Evolutionary conservation across 2,888 invertebrate genomes (phyloP).

Genomic region (Amorpha juglandis): DNA sequence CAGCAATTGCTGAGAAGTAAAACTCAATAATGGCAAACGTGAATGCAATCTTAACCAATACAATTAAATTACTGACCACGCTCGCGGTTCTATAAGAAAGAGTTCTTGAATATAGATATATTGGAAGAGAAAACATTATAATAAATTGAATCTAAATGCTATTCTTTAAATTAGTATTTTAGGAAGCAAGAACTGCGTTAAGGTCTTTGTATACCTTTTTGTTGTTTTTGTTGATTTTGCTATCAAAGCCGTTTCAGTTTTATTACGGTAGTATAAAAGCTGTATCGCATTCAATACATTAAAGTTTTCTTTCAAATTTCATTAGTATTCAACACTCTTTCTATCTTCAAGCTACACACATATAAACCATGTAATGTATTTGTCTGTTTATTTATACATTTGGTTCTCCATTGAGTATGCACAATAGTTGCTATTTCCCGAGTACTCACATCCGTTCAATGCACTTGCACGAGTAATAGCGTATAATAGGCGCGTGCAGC

Average conservation of each 20-base stretch:
- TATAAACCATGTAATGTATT: not conserved
- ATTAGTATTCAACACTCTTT: too few relatives aligned
- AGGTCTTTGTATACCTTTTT: too few relatives aligned
- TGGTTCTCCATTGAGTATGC: slow-evolving; percentile 8
- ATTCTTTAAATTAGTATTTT: too few relatives aligned
- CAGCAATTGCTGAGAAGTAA: not conserved
- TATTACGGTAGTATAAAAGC: too few relatives aligned
- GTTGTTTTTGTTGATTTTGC: too few relatives aligned
- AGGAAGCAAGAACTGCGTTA: too few relatives aligned
- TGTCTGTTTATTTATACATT: not conserved
- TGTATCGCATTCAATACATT: too few relatives aligned
- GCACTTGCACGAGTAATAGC: slow-evolving; percentile 16
- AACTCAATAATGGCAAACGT: not conserved
- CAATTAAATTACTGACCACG: slow-evolving; percentile 1
- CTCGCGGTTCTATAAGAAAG: not conserved
- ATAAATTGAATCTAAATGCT: not conserved
- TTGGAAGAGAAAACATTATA: slow-evolving; percentile 1
- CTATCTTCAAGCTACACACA: too few relatives aligned
- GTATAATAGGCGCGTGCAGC: slow-evolving; percentile 21
- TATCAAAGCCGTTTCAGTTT: too few relatives aligned
- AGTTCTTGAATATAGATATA: too few relatives aligned
- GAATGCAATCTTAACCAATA: not conserved
- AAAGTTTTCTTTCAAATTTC: too few relatives aligned
- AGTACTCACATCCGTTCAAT: slow-evolving; percentile 22
- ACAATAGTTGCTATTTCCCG: slow-evolving; percentile 17